A percentile compares a stretch with the other conserved stretches of the same genome.
These are phyloP conservation scores for Tachina lurida DNA, from an alignment of 2,888 invertebrate species.

Conservation along the genomic window DNA sequence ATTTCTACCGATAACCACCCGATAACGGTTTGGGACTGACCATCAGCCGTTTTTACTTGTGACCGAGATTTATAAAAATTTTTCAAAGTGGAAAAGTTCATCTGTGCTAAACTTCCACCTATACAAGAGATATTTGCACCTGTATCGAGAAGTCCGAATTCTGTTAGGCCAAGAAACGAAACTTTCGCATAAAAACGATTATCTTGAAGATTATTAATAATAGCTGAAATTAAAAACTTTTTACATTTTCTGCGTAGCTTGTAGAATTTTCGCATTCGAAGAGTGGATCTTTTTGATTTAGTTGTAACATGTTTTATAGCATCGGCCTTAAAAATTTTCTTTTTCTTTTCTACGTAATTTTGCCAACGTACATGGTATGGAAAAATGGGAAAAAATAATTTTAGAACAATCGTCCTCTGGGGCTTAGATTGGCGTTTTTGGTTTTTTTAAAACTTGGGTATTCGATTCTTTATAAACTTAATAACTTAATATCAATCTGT, in stretches of 20 bases:
- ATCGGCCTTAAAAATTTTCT: constrained; percentile 4
- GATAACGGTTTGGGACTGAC: not conserved
- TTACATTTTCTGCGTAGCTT: not conserved
- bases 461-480: not conserved
- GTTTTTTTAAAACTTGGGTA: not conserved
- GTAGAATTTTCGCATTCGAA: constrained; percentile 27
- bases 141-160: not conserved
- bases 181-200: constrained; percentile 47
- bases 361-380: constrained; percentile 31
- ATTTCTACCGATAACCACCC: no score
- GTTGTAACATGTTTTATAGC: no score
- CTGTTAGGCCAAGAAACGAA: not conserved
- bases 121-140: not conserved
- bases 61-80: constrained; percentile 8
- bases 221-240: constrained; percentile 41
- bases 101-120: constrained; percentile 13
- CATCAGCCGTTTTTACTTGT: constrained; percentile 28
- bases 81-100: not conserved
- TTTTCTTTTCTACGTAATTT: not conserved
- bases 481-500: not conserved
- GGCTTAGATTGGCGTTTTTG: not conserved
- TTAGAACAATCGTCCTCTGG: not conserved
- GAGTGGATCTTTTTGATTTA: constrained; percentile 33
- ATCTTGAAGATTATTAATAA: constrained; percentile 19
- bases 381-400: constrained; percentile 6